phyloP scores from a whole-genome alignment of 2,888 invertebrate genomes.

The Epinotia bilunana region DNA sequence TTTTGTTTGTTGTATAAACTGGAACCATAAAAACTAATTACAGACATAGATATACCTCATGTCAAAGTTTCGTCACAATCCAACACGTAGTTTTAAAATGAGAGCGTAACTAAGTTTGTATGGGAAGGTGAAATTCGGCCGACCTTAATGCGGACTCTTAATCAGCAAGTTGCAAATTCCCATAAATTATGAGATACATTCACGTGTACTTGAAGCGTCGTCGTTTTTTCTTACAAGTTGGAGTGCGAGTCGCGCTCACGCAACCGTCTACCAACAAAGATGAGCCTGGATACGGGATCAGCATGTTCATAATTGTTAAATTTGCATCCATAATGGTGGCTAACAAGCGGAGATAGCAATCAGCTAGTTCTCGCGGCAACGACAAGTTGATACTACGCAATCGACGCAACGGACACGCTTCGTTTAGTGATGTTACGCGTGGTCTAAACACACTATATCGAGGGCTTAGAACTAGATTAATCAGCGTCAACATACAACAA shows the following conservation, averaged over 20 bases:
- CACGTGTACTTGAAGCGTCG: constrained; percentile 10
- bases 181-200: constrained; percentile 23
- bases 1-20: too few relatives aligned
- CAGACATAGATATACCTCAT: too few relatives aligned
- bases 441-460: constrained; percentile 48
- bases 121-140: too few relatives aligned
- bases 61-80: too few relatives aligned
- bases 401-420: constrained; percentile 56
- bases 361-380: constrained; percentile 72
- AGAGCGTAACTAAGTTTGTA: too few relatives aligned
- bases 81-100: too few relatives aligned
- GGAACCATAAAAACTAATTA: too few relatives aligned
- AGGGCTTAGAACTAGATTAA: not conserved
- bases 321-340: constrained; percentile 78
- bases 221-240: constrained; percentile 52
- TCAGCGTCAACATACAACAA: not conserved
- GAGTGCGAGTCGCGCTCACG: constrained; percentile 67
- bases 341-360: constrained; percentile 77
- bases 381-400: constrained; percentile 70
- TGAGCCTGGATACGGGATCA: constrained; percentile 59
- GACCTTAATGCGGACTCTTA: too few relatives aligned
- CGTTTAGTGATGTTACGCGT: constrained; percentile 53
- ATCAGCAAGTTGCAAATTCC: constrained; percentile 1
- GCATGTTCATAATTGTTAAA: constrained; percentile 73
- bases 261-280: constrained; percentile 58